These are phyloP conservation scores for Micrastur ruficollis DNA, from an alignment of 2,797 vertebrate genomes.

Conservation along the genomic window DNA sequence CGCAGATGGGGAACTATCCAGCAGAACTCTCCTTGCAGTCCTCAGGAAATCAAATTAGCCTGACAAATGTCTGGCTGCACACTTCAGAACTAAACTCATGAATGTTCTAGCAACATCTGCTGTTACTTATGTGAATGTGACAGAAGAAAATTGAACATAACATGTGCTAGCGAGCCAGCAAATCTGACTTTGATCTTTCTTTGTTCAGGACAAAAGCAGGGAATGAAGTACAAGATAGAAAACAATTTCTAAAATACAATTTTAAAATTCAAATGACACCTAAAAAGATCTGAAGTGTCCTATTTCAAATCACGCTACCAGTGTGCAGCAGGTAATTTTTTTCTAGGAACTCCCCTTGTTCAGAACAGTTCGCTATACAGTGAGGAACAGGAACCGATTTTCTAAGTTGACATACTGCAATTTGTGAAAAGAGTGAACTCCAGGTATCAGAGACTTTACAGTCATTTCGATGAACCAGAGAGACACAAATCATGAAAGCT, in stretches of 20 bases:
- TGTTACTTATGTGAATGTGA: slow-evolving; percentile 11
- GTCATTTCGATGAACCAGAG: not conserved
- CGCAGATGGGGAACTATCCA: slow-evolving; percentile 20
- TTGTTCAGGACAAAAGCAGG: not conserved
- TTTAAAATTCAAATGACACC: not conserved
- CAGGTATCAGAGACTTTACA: not conserved
- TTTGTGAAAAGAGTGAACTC: not conserved
- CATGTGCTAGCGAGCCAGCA: not conserved
- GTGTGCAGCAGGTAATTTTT: not conserved
- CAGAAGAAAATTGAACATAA: not conserved
- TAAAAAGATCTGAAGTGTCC: not conserved
- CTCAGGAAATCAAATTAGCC: slow-evolving; percentile 39
- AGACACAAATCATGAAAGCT: not conserved
- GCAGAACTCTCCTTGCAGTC: slow-evolving; percentile 5
- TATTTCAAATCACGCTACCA: not conserved
- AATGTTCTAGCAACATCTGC: slow-evolving; percentile 59
- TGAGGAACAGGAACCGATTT: not conserved
- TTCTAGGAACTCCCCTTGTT: not conserved
- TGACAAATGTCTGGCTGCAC: slow-evolving; percentile 52
- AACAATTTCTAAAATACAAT: not conserved
- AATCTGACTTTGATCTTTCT: not conserved
- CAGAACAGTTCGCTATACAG: not conserved
- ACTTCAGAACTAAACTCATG: not conserved
- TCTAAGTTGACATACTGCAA: not conserved
- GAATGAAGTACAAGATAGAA: not conserved